Percentiles rank a stretch among this genome's conserved stretches.
Conservation (phyloP, 1,140 invertebrate genomes). For the Zophobas atratus region DNA sequence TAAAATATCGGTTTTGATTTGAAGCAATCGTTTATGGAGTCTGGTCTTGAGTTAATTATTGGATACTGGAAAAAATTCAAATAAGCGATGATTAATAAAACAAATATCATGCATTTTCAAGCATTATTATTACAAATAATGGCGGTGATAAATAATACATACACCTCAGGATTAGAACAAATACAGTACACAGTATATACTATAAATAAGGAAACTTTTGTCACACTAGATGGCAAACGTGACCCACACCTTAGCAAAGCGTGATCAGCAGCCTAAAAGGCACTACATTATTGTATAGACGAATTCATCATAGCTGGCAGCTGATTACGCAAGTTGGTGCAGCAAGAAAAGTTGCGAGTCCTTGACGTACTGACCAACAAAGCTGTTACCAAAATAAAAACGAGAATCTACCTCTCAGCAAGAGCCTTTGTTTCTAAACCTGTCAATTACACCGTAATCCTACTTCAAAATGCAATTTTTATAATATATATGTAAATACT, state of each 20-base stretch:
- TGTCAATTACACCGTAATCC: conserved; percentile 62
- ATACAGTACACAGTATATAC: conserved; percentile 75
- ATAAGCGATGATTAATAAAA: conserved; percentile 85
- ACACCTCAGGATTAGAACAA: conserved; percentile 71
- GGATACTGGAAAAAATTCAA: conserved; percentile 68
- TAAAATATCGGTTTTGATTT: conserved; percentile 18
- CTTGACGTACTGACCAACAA: conserved; percentile 27
- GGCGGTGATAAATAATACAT: conserved; percentile 71
- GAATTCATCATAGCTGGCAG: conserved; percentile 64
- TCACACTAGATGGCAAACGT: conserved; percentile 63
- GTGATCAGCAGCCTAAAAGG: conserved; percentile 67
- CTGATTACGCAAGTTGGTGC: conserved; percentile 64
- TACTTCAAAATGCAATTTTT: conserved; percentile 65
- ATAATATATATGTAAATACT: conserved; percentile 51
- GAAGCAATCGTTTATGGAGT: conserved; percentile 22
- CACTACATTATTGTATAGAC: conserved; percentile 67
- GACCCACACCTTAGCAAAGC: conserved; percentile 66
- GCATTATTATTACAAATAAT: conserved; percentile 89
- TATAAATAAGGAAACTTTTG: conserved; percentile 63
- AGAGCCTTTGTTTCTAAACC: conserved; percentile 49
- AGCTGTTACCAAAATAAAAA: conserved; percentile 42
- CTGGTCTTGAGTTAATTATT: conserved; percentile 25
- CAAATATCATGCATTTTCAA: conserved; percentile 90
- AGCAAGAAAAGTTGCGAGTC: conserved; percentile 34
- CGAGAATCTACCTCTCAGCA: conserved; percentile 21